Percentiles rank a stretch among this genome's conserved stretches.
Evolutionary conservation across 2,113 vertebrate genomes (phyloP).

Genomic region (Vireo altiloquus): DNA sequence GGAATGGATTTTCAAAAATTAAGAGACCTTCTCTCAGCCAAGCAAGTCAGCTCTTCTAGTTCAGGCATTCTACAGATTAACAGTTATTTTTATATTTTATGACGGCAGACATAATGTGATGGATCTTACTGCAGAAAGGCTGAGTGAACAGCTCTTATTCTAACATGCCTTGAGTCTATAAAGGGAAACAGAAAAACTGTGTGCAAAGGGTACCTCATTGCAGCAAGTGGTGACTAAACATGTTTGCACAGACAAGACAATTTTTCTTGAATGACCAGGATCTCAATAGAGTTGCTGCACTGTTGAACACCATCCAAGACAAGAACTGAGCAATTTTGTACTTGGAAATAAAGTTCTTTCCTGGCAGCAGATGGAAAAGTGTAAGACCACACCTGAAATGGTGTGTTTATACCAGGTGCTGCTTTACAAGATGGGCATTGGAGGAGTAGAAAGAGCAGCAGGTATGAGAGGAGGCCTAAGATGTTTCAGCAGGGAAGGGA

Average conservation of each 20-base stretch:
- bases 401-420: constrained; percentile 52
- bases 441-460: constrained; percentile 25
- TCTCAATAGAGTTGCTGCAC: background rate
- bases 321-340: background rate
- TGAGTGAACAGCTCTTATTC: background rate
- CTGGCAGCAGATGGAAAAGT: background rate
- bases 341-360: background rate
- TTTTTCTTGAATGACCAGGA: background rate
- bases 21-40: background rate
- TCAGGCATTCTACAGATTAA: background rate
- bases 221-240: background rate
- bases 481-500: background rate
- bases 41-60: background rate
- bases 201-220: accelerated
- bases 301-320: accelerated
- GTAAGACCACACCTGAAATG: constrained; percentile 39
- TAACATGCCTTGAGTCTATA: background rate
- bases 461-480: constrained; percentile 1
- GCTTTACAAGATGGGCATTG: background rate
- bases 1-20: background rate
- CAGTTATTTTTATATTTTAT: background rate
- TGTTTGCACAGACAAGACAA: background rate
- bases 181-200: background rate
- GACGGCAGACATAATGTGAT: background rate
- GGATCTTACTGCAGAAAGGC: background rate